Base-by-base conservation (phyloP, 1,140 invertebrate species). In the Sitobion miscanthi region DNA sequence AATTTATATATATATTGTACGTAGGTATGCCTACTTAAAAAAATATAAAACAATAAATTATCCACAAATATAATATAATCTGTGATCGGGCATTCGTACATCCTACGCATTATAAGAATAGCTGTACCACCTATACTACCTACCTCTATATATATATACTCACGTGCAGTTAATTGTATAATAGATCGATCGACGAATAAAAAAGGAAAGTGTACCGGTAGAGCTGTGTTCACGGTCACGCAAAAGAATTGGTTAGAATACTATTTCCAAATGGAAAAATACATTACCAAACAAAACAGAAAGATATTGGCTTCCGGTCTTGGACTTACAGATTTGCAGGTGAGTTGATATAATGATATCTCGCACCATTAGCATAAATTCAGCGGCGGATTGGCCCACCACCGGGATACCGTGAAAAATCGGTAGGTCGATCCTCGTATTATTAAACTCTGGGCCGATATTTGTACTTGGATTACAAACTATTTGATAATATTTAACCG, bases 261-360 rank as follows among this genome's bases (percentile, higher is more conserved):
- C 94, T 95, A 98, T 94, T 99, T 99, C 95, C 98, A 99, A 95
- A 96, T 99, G n/a, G 99, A 99, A 95, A 99, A 99, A 95, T 99
- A 99, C 95, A 99, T 99, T 94, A 99, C 98, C 93, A 99, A 99
- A 95, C 98, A 98, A 1, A 99, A 99, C 95, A 96, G 99, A 95
- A 98, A 99, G 95, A 99, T 99, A 95, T 95, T 99, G 52, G 99
- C 99, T 0, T 98, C 99, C 95, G 98, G 99, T 95, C 96, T 99
- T 77, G 99, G 98, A 42, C 96, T 99, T 1, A 99, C 99, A 94
- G 99, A 99, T 95, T 98, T 98, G 94, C 98, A 98, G 97, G 98
- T 98, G 94, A 45, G 42, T 20, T 35, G 2, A 42, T 54, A 21
- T 54, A 21, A 54, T n/a, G 77, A 17, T 83, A 42, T 42, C 11